These are phyloP conservation scores for Loxodonta africana DNA, from an alignment of 2,113 vertebrate genomes.

Conservation along the genomic window DNA sequence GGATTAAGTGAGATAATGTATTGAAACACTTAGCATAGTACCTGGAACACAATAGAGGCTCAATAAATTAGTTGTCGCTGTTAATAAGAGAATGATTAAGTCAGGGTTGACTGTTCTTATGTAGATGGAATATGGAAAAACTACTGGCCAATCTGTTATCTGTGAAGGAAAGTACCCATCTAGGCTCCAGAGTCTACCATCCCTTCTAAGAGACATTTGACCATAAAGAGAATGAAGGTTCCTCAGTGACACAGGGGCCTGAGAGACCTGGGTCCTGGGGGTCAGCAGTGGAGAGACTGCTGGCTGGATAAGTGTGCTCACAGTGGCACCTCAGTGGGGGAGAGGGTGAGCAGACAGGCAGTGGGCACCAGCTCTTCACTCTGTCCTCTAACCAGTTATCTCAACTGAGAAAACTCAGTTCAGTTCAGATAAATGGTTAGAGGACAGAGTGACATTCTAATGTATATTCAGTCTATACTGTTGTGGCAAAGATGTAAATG, in stretches of 20 bases:
- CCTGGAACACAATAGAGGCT: background rate
- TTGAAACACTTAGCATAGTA: background rate
- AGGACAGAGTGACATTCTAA: slow-evolving; percentile 60
- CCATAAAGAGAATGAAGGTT: background rate
- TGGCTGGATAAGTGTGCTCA: background rate
- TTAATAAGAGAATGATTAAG: slow-evolving; percentile 11
- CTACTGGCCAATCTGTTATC: slow-evolving; percentile 21
- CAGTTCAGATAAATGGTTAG: background rate
- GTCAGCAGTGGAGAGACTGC: too few relatives aligned
- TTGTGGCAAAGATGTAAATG: slow-evolving; percentile 58
- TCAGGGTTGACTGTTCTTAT: slow-evolving; percentile 53
- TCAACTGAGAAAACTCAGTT: background rate
- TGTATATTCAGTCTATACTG: slow-evolving; percentile 31
- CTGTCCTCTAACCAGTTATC: slow-evolving; percentile 4
- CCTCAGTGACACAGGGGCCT: background rate
- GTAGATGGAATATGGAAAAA: slow-evolving; percentile 62
- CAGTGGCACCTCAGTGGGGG: background rate
- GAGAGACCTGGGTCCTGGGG: background rate
- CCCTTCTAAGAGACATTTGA: background rate
- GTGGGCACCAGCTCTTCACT: background rate
- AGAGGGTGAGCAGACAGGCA: background rate
- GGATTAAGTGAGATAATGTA: background rate
- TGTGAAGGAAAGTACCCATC: background rate
- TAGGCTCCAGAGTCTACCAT: background rate
- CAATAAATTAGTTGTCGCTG: background rate